phyloP scores from a whole-genome alignment of 2,888 invertebrate species.

The Dicranocentrus wangi region DNA sequence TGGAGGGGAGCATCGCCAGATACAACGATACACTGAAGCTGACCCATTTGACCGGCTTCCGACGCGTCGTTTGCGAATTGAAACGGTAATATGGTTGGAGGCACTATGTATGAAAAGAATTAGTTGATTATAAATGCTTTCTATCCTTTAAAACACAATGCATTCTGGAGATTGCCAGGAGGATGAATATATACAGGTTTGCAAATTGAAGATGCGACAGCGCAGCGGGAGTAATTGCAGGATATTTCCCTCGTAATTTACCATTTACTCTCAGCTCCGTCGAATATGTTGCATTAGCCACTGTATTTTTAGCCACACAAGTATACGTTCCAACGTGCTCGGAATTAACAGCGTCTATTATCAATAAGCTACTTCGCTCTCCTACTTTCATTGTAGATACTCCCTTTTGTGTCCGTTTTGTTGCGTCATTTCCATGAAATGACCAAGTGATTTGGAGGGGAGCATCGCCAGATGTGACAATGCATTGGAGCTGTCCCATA shows the following conservation, averaged over 20 bases:
- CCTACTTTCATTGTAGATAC: conserved; percentile 76
- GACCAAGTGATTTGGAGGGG: conserved; percentile 61
- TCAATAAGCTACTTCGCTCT: conserved; percentile 79
- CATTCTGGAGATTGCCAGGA: too few species aligned
- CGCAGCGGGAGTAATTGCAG: conserved; percentile 77
- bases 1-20: conserved; percentile 87
- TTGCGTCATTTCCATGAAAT: conserved; percentile 49
- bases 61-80: conserved; percentile 80
- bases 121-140: neutral
- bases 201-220: conserved; percentile 4
- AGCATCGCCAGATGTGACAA: conserved; percentile 74
- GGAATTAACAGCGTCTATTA: conserved; percentile 76
- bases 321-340: conserved; percentile 80
- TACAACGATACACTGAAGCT: conserved; percentile 81
- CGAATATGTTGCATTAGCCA: conserved; percentile 81
- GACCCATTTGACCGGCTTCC: conserved; percentile 81
- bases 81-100: conserved; percentile 81
- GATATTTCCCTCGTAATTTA: neutral
- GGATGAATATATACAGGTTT: neutral
- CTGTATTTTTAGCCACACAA: conserved; percentile 83
- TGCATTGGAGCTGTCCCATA: conserved; percentile 73
- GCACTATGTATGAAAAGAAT: conserved; percentile 75
- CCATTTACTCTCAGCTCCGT: conserved; percentile 74
- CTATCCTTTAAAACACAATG: too few species aligned
- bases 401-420: conserved; percentile 59